Percentiles rank a stretch among this genome's conserved stretches.
phyloP scores from a whole-genome alignment of 1,140 invertebrate species.

The Akabosia matsudoensis region DNA sequence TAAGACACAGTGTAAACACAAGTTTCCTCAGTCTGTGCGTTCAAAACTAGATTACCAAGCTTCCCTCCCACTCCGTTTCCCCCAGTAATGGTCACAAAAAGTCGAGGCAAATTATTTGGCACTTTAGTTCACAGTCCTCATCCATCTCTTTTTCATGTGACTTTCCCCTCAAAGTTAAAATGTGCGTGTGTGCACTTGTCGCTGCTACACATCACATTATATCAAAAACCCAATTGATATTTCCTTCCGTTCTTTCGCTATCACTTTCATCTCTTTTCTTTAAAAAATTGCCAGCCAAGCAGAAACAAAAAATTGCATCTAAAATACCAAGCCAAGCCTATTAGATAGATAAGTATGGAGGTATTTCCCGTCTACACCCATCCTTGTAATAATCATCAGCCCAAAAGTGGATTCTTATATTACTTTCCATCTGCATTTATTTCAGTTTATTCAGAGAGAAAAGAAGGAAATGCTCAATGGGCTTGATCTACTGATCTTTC shows the following conservation, averaged over 20 bases:
- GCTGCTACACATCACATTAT: background rate
- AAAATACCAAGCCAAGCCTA: background rate
- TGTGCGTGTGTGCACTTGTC: background rate
- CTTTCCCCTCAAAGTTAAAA: no score
- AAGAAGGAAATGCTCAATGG: constrained; percentile 7
- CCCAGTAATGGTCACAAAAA: constrained; percentile 1
- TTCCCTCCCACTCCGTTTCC: background rate
- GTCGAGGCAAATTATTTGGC: constrained; percentile 22
- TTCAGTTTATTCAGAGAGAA: background rate
- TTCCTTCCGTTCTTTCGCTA: background rate
- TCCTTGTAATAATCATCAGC: background rate
- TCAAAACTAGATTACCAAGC: background rate
- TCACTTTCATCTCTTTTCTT: background rate
- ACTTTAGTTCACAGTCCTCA: constrained; percentile 9
- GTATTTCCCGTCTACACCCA: background rate
- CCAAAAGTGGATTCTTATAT: background rate
- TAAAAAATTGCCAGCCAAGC: background rate
- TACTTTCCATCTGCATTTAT: background rate
- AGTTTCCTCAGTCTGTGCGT: background rate
- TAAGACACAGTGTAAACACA: background rate
- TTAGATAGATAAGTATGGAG: background rate
- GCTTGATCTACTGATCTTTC: constrained; percentile 10
- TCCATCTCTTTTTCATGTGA: constrained; percentile 6
- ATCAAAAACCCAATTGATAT: constrained; percentile 13
- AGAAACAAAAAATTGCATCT: background rate